Evolutionary conservation across 2,113 vertebrate genomes (phyloP), one percentile per base, ranked within the genome.

Genomic region (Narcine bancroftii): DNA sequence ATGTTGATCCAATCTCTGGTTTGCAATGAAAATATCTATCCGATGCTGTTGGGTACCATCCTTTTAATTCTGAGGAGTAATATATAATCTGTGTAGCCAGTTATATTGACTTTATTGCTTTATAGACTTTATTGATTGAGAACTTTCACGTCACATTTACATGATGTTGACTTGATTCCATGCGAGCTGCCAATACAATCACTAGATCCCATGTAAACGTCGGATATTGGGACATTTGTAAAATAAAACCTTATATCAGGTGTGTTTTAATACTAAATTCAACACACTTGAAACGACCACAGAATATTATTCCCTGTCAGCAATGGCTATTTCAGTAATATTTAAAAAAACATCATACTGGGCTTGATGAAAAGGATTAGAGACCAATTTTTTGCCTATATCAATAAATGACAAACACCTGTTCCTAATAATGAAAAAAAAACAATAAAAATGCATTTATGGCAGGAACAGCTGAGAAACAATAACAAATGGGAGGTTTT

Each of bases 91-190:
- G n/a, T n/a, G n/a, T n/a, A n/a, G n/a, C n/a, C n/a, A n/a, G n/a
- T n/a, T n/a, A n/a, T n/a, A n/a, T n/a, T n/a, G n/a, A n/a, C n/a
- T n/a, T n/a, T n/a, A n/a, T 45, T 66, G 39, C 39, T 47, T 33
- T 29, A 91, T 91, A 47, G 89, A 91, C 71, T 91, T 91, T 91
- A 91, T 91, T 91, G 89, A 91, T 47, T 33, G 36, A 26, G 36
- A 91, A 26, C 29, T 91, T 69, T 91, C 89, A 69, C 89, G 45
- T 47, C 65, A 91, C 89, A 69, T 91, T 91, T 91, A 91, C 42
- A 69, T 69, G 89, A 29, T 91, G 89, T 71, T 69, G 65, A 91
- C 89, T 91, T 69, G 63, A 69, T 91, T 91, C 87, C 39, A 29
- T 91, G 87, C 39, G 42, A 91, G 21, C 36, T 91, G 63, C 26